Percentiles rank a stretch among this genome's conserved stretches.
Evolutionary conservation across 2,888 invertebrate genomes (phyloP).

Genomic region (Eilema caniola): DNA sequence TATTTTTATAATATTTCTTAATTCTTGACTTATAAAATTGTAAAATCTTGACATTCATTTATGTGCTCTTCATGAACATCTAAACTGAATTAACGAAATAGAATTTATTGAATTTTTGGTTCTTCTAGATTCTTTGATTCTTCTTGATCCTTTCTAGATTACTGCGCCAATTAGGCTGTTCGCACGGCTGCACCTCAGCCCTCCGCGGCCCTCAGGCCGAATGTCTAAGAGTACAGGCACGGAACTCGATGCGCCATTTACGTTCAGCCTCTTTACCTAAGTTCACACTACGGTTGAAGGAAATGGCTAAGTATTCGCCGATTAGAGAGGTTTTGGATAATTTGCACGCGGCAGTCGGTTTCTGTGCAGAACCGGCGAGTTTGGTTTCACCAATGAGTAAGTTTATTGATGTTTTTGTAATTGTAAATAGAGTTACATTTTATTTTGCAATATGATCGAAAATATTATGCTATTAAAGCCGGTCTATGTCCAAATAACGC

Average conservation of each 20-base stretch:
- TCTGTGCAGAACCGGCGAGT: constrained; percentile 96
- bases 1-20: too few species aligned
- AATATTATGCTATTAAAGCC: too few species aligned
- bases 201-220: constrained; percentile 96
- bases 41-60: too few species aligned
- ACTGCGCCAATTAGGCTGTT: constrained; percentile 96
- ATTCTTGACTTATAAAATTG: too few species aligned
- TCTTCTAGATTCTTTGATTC: too few species aligned
- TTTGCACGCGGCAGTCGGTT: constrained; percentile 97
- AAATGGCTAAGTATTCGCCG: constrained; percentile 92
- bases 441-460: too few species aligned
- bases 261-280: constrained; percentile 87
- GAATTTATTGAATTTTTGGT: too few species aligned
- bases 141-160: constrained; percentile 89
- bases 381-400: constrained; percentile 95
- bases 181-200: constrained; percentile 95
- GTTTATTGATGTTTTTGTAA: constrained; percentile 63
- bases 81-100: too few species aligned
- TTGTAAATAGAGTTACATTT: neutral
- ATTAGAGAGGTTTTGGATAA: constrained; percentile 96
- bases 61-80: too few species aligned
- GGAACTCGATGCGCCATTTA: constrained; percentile 90
- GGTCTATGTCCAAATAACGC: too few species aligned
- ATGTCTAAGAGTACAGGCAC: constrained; percentile 94
- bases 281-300: constrained; percentile 86